Conservation (phyloP, 2,888 invertebrate genomes). For the Notocelia uddmanniana region DNA sequence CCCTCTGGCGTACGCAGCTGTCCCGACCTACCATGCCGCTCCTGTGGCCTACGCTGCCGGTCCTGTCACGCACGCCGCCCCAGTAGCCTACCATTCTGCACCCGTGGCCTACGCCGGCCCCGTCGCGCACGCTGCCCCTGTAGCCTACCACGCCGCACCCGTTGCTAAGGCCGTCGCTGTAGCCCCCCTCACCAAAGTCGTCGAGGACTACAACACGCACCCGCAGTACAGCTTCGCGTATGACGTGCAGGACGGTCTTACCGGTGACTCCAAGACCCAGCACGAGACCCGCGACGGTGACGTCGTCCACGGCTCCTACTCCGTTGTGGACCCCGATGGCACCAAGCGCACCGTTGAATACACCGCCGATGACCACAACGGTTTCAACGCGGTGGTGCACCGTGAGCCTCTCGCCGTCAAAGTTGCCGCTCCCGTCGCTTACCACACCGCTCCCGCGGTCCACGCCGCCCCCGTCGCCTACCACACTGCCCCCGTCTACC, state of each 20-base stretch:
- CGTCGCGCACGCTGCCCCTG: conserved; percentile 56
- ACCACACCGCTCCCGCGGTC: conserved; percentile 47
- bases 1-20: conserved; percentile 69
- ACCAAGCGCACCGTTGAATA: conserved; percentile 82
- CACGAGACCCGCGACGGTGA: conserved; percentile 81
- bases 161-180: conserved; percentile 52
- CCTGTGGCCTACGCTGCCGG: conserved; percentile 70
- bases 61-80: conserved; percentile 57
- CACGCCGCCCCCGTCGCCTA: conserved; percentile 40
- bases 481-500: conserved; percentile 50
- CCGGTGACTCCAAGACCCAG: conserved; percentile 81
- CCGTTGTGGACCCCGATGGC: conserved; percentile 80
- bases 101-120: conserved; percentile 58
- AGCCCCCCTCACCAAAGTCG: conserved; percentile 48
- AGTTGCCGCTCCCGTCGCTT: conserved; percentile 53
- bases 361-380: conserved; percentile 80
- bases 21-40: conserved; percentile 58
- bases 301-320: conserved; percentile 81
- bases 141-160: conserved; percentile 55
- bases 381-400: conserved; percentile 83
- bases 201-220: conserved; percentile 63
- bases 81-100: conserved; percentile 55
- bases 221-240: conserved; percentile 77
- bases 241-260: conserved; percentile 79
- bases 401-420: conserved; percentile 73